Base-by-base conservation (phyloP, 2,888 invertebrate species). In the Agrochola litura region DNA sequence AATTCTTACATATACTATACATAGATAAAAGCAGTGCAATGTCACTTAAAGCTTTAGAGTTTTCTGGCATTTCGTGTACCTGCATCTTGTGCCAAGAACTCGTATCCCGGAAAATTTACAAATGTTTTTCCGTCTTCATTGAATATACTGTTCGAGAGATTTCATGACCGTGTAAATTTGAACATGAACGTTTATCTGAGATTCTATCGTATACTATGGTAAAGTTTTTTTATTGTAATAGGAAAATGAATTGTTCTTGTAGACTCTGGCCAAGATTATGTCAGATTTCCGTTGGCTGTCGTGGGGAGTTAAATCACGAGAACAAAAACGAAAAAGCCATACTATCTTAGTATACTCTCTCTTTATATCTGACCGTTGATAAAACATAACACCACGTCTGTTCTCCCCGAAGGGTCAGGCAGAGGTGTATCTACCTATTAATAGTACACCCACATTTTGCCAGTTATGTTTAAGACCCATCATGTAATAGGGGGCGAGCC, bases 151-250 rank as follows among this genome's bases (percentile, higher is more conserved):
- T 81, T 81, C 72, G 69, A 84, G 56, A 82, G 67, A 67, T 78
- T 85, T 78, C 73, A 84, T 78, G 85, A 85, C 30, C 82, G 75
- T 85, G 82, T 82, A 78, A 78, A 82, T 69, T 84, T 78, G 65
- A 73, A 82, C 54, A 82, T 54, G 78, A 64, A 56, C 78, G 63
- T 78, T 82, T 85, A 78, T 84, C 72, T 82, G 72, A 75, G 70
- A 85, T 63, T 16, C 61, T 70, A 71, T 82, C 75, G 56, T 83
- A 54, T 72, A 73, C 69, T 80, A 37, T 52, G 58, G 14, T 56
- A n/a, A 41, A 67, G 19, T 49, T 77, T 81, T 81, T 78, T 84
- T 81, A 78, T 63, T 73, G 41, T 76, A 65, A 83, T 61, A 52
- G 71, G 43, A 69, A 84, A 83, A 74, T 81, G 56, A 77, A 65